phyloP scores from a whole-genome alignment of 2,113 vertebrate species.

The Melanostigma gelatinosum region DNA sequence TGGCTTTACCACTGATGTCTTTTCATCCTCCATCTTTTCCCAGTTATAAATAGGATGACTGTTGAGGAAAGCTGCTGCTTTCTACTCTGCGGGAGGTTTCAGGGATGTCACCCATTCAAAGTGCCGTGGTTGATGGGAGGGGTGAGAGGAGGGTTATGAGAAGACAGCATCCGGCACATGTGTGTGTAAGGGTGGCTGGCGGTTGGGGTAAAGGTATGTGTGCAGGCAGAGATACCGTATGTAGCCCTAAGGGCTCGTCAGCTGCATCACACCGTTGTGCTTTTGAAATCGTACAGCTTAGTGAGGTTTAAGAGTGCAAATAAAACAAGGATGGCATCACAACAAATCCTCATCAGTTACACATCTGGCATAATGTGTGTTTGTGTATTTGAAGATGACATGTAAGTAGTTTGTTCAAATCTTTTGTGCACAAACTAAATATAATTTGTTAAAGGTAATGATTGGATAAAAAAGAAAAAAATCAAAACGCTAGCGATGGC shows the following conservation, averaged over 20 bases:
- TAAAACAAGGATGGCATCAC: not conserved
- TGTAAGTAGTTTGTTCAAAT: not conserved
- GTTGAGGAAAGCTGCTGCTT: conserved; percentile 40
- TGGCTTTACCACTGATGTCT: conserved; percentile 39
- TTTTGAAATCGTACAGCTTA: conserved; percentile 2
- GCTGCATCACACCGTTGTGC: not conserved
- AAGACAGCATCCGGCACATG: conserved; percentile 38
- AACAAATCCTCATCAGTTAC: not conserved
- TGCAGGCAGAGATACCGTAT: conserved; percentile 22
- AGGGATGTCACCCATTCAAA: conserved; percentile 48
- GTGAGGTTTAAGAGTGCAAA: not conserved
- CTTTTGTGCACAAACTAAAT: conserved; percentile 8
- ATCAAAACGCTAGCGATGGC: not conserved
- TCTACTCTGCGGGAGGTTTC: conserved; percentile 55
- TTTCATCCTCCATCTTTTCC: conserved; percentile 34
- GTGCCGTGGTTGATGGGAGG: conserved; percentile 47
- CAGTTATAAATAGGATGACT: conserved; percentile 59
- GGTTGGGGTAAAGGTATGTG: conserved; percentile 26
- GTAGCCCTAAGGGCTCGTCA: conserved; percentile 30
- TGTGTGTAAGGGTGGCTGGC: conserved; percentile 10
- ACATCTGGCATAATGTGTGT: not conserved
- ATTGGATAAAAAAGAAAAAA: not conserved
- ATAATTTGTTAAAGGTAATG: not conserved
- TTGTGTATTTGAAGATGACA: not conserved
- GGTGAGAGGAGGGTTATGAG: conserved; percentile 41